Evolutionary conservation across 2,113 vertebrate genomes (phyloP).

Genomic region (Rhizomys pruinosus): DNA sequence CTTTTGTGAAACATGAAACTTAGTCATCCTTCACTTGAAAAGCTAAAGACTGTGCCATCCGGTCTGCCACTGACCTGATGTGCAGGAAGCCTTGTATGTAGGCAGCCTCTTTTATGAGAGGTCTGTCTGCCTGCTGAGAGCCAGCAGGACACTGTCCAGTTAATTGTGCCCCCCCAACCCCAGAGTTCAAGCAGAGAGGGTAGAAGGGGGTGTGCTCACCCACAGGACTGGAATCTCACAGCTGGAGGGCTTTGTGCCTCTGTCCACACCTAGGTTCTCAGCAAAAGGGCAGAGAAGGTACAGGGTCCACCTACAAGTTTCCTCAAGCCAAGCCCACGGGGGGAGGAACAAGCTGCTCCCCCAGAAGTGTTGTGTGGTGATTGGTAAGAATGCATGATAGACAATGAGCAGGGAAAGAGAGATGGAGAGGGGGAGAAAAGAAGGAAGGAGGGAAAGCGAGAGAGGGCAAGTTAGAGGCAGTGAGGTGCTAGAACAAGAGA

Average conservation of each 20-base stretch:
- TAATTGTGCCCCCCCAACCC: background rate
- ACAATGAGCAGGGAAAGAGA: conserved; percentile 18
- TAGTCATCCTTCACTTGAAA: background rate
- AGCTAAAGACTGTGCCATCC: background rate
- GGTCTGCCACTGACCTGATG: background rate
- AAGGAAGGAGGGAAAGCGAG: background rate
- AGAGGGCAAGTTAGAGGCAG: background rate
- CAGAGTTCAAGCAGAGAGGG: background rate
- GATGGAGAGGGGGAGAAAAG: background rate
- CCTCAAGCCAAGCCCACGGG: conserved; percentile 78
- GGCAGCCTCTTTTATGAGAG: fast-evolving
- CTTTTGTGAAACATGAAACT: background rate
- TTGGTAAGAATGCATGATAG: conserved; percentile 62
- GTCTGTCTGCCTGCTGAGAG: background rate
- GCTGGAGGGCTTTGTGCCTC: conserved; percentile 55
- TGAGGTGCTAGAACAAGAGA: background rate
- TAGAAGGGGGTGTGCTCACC: fast-evolving
- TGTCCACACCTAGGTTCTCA: conserved; percentile 70
- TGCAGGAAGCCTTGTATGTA: background rate
- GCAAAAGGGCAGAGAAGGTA: conserved; percentile 58
- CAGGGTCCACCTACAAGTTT: conserved; percentile 74
- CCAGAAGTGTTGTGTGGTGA: conserved; percentile 79
- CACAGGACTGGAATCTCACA: background rate
- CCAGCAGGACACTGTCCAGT: fast-evolving
- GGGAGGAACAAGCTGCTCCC: conserved; percentile 75